phyloP scores from a whole-genome alignment of 2,888 invertebrate genomes.

The Nemotelus pantherinus region DNA sequence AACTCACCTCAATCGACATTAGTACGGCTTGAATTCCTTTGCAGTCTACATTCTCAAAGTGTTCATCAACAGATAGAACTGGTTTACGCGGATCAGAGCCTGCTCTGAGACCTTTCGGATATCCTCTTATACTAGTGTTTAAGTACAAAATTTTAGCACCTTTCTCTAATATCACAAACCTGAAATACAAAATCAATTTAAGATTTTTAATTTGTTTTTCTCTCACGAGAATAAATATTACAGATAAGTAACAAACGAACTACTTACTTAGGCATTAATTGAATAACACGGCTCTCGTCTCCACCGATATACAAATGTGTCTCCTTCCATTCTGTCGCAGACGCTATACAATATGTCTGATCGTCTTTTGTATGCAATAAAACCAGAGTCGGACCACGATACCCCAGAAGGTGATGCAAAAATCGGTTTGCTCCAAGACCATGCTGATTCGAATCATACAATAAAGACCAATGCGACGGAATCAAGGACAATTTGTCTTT shows the following conservation, averaged over 20 bases:
- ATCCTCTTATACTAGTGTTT: conserved; percentile 84
- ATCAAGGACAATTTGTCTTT: conserved; percentile 74
- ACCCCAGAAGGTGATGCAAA: conserved; percentile 81
- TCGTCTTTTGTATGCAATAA: conserved; percentile 70
- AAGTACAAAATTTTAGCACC: conserved; percentile 84
- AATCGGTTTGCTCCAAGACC: conserved; percentile 90
- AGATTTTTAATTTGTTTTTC: background rate
- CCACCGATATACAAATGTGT: conserved; percentile 86
- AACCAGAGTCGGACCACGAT: conserved; percentile 72
- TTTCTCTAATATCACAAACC: conserved; percentile 70
- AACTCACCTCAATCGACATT: conserved; percentile 70
- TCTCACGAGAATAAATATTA: background rate
- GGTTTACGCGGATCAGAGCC: conserved; percentile 84
- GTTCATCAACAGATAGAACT: conserved; percentile 76
- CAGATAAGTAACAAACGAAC: too few relatives aligned
- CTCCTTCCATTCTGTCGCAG: conserved; percentile 86
- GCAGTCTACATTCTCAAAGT: conserved; percentile 77
- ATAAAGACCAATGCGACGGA: conserved; percentile 84
- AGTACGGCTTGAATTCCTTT: conserved; percentile 74
- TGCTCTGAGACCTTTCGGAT: conserved; percentile 84
- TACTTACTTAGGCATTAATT: conserved; percentile 77
- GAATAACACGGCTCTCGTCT: conserved; percentile 80
- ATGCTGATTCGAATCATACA: conserved; percentile 86
- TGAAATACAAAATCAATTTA: conserved; percentile 54
- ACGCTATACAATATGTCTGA: conserved; percentile 79